Percentiles rank a stretch among this genome's conserved stretches.
phyloP scores from a whole-genome alignment of 2,797 vertebrate species.

The Micrastur ruficollis region DNA sequence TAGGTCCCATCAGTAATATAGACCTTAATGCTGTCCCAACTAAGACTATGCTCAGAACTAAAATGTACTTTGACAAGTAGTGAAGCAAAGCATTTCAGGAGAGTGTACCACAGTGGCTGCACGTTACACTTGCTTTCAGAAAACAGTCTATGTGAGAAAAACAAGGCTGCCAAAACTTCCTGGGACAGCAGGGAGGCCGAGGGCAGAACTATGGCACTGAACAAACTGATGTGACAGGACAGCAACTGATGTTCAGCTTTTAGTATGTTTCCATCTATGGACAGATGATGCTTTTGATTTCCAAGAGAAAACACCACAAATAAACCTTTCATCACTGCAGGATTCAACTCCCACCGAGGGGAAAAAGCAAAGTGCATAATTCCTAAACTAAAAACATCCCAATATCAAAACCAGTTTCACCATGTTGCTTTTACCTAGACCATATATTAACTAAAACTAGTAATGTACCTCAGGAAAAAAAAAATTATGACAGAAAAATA shows the following conservation, averaged over 20 bases:
- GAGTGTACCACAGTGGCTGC: not conserved
- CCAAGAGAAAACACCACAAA: not conserved
- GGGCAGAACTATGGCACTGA: not conserved
- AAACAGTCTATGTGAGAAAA: not conserved
- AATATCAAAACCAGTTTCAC: not conserved
- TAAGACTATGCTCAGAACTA: not conserved
- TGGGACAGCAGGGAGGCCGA: not conserved
- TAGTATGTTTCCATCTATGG: not conserved
- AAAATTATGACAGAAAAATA: not conserved
- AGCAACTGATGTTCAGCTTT: not conserved
- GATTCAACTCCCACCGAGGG: not conserved
- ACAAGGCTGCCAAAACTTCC: not conserved
- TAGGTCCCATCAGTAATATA: not conserved
- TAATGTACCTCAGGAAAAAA: not conserved
- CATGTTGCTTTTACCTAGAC: not conserved
- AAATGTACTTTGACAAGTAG: not conserved
- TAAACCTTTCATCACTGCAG: not conserved
- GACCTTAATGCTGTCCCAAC: not conserved
- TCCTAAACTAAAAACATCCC: not conserved
- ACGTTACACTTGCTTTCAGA: rapidly evolving
- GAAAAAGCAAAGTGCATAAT: not conserved
- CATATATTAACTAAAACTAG: not conserved
- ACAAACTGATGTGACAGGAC: not conserved
- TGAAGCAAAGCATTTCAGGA: not conserved
- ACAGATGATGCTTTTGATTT: not conserved